Conservation (phyloP, 2,113 vertebrate species). For the Cynocephalus volans region DNA sequence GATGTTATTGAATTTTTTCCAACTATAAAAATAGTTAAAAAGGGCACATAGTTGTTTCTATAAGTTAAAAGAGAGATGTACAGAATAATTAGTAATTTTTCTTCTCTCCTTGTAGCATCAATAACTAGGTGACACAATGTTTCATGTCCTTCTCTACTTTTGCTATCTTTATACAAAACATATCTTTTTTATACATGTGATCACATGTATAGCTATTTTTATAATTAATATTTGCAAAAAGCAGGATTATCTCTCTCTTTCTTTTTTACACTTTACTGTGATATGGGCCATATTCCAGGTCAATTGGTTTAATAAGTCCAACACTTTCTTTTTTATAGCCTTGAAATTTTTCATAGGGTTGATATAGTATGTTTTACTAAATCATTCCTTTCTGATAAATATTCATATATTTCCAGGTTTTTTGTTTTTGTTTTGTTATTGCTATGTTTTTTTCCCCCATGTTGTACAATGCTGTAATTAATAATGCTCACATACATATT, state of each 20-base stretch:
- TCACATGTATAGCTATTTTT: not conserved
- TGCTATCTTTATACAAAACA: not conserved
- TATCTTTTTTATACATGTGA: too few species aligned
- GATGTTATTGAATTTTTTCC: not conserved
- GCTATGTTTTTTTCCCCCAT: not conserved
- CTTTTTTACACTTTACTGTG: not conserved
- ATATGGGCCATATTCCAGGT: not conserved
- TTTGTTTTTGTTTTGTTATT: not conserved
- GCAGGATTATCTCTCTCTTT: not conserved
- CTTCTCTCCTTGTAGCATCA: not conserved
- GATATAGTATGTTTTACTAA: not conserved
- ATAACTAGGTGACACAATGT: not conserved
- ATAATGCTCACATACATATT: not conserved
- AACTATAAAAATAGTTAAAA: not conserved
- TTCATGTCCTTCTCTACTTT: not conserved
- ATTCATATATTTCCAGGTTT: not conserved
- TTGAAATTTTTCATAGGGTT: not conserved
- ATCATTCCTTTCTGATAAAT: not conserved
- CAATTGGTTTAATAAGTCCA: not conserved
- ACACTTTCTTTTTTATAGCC: not conserved
- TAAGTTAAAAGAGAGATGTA: not conserved
- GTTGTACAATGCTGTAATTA: not conserved
- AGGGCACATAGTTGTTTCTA: not conserved
- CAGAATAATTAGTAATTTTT: not conserved
- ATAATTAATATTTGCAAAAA: not conserved